Conservation (phyloP, 2,113 vertebrate genomes). For the Pelobates fuscus region DNA sequence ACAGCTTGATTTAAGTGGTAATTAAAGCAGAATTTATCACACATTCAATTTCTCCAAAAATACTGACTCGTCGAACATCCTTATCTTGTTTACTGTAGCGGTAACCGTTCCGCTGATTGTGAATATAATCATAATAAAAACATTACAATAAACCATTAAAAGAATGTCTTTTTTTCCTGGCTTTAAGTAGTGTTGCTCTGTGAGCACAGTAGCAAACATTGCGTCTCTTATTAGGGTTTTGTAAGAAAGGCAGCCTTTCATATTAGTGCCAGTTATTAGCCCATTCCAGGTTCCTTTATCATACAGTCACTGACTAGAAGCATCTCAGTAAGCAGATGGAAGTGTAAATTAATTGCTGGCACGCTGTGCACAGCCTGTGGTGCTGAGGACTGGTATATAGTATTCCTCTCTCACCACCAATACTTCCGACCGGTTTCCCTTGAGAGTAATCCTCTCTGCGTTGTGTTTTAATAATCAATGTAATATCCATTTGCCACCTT, state of each 20-base stretch:
- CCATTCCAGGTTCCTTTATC: slow-evolving; percentile 61
- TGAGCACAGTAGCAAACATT: slow-evolving; percentile 10
- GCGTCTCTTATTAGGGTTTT: slow-evolving; percentile 53
- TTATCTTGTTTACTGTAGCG: slow-evolving; percentile 25
- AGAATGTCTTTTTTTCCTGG: too few species aligned
- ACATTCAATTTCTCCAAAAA: slow-evolving; percentile 51
- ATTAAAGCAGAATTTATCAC: slow-evolving; percentile 61
- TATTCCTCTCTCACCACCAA: too few species aligned
- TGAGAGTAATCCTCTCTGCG: too few species aligned
- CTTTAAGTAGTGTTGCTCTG: not conserved
- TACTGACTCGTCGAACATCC: slow-evolving; percentile 51
- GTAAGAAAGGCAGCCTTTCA: slow-evolving; percentile 60
- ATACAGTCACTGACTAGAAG: slow-evolving; percentile 63
- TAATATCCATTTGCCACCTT: too few species aligned
- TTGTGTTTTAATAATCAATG: too few species aligned
- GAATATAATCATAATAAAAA: not conserved
- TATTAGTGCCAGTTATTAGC: slow-evolving; percentile 58
- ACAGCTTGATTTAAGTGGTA: slow-evolving; percentile 60
- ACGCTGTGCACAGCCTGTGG: slow-evolving; percentile 67
- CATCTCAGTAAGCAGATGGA: slow-evolving; percentile 68
- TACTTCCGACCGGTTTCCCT: too few species aligned
- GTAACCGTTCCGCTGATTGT: slow-evolving; percentile 48
- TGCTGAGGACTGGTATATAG: too few species aligned
- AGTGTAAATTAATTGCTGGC: slow-evolving; percentile 73
- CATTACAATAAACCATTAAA: not conserved